Percentiles rank a stretch among this genome's conserved stretches.
These are phyloP conservation scores for Percopsis omiscomaycus DNA, from an alignment of 2,797 vertebrate genomes.

Conservation along the genomic window DNA sequence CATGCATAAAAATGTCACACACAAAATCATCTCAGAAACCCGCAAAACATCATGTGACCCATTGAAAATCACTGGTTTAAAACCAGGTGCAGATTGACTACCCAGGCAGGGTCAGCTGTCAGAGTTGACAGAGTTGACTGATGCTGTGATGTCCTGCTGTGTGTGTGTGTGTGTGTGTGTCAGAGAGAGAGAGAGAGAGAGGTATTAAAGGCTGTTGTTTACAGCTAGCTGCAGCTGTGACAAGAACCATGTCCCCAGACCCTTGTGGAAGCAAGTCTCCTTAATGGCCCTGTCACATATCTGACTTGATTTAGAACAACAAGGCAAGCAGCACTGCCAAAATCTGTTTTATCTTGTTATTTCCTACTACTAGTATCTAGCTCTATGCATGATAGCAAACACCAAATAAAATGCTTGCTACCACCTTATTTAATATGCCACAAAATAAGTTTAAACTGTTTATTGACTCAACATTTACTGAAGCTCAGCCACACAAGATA, in stretches of 20 bases:
- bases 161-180: slow-evolving; percentile 9
- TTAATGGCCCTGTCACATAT: neutral
- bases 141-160: slow-evolving; percentile 34
- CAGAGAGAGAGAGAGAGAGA: slow-evolving; percentile 9
- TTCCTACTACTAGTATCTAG: neutral
- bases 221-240: slow-evolving; percentile 49
- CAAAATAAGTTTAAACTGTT: too few relatives aligned
- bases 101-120: slow-evolving; percentile 27
- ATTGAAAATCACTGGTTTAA: too few relatives aligned
- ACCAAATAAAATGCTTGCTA: too few relatives aligned
- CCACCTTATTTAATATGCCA: too few relatives aligned
- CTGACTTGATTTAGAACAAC: neutral
- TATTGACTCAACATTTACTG: too few relatives aligned
- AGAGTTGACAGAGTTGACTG: slow-evolving; percentile 32
- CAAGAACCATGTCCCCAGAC: slow-evolving; percentile 11
- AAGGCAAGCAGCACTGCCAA: neutral
- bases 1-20: too few relatives aligned
- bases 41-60: too few relatives aligned
- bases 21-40: too few relatives aligned
- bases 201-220: slow-evolving; percentile 34
- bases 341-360: neutral
- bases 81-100: slow-evolving; percentile 11
- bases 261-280: slow-evolving; percentile 6
- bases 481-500: too few relatives aligned
- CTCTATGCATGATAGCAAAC: too few relatives aligned